Evolutionary conservation across 2,888 invertebrate genomes (phyloP), one percentile per base, ranked within the genome.

Genomic region (Zygothrica quintamaculata): DNA sequence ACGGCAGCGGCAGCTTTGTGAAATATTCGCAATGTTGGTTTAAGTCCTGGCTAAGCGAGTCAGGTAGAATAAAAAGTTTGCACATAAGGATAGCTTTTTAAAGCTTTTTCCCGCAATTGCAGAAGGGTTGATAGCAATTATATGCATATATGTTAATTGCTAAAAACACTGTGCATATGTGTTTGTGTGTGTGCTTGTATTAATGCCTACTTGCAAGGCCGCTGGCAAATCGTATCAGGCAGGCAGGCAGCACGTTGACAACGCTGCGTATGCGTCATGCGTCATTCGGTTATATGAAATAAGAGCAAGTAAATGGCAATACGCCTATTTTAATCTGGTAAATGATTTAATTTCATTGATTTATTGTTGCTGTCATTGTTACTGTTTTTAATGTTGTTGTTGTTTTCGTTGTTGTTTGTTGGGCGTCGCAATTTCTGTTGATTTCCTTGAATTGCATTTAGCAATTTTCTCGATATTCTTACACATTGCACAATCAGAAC

Each of bases 211-310:
- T 29, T 25, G 18, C 37, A 37, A 15, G 40, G 52, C 58, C 33
- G 43, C 40, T 44, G 44, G 67, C 67, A 62, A n/a, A n/a, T n/a
- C 59, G 46, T 74, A 65, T 50, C 46, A 65, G 46, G n/a, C 50
- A 34, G 25, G 34, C 18, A 25, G 3, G 29, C 3, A 31, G 50
- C 33, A 26, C 46, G 29, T 9, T 29, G 29, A 29, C 29, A 29
- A 82, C 77, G 56, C 39, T 51, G 86, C 86, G 86, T 82, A 79
- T 82, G 66, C 73, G 73, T 73, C 53, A 82, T 62, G 25, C 25
- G 73, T 73, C 53, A 82, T 62, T 18, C 25, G 16, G 1, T 39
- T 25, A 9, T 9, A 33, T 11, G 3, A 22, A 22, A 5, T 15
- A 4, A 11, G 6, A 1, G n/a, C 18, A 22, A 22, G 18, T 15